phyloP scores from a whole-genome alignment of 1,140 invertebrate species.

The Neodiprion virginianus region DNA sequence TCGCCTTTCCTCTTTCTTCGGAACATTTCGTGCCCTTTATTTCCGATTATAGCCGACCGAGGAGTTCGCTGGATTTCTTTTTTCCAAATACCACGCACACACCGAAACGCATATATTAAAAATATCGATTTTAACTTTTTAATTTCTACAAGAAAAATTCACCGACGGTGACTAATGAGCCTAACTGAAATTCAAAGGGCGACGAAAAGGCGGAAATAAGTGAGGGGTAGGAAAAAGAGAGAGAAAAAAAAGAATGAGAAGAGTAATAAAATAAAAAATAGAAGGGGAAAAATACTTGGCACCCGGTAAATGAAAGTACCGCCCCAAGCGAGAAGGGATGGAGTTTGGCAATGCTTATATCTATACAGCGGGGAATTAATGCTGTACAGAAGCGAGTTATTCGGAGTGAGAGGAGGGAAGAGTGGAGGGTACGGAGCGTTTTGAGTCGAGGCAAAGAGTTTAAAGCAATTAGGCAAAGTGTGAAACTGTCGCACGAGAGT shows the following conservation, averaged over 20 bases:
- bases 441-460: conserved; percentile 5
- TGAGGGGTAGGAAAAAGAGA: background rate
- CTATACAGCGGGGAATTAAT: background rate
- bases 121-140: too few relatives aligned
- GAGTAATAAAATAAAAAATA: background rate
- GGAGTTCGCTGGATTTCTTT: too few relatives aligned
- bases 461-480: conserved; percentile 4
- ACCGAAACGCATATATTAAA: too few relatives aligned
- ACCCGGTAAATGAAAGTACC: background rate
- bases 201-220: background rate
- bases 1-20: too few relatives aligned
- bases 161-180: background rate
- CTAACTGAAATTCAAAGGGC: background rate
- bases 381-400: background rate
- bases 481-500: background rate
- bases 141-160: background rate
- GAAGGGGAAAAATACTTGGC: background rate
- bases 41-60: too few relatives aligned
- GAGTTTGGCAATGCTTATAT: too few relatives aligned
- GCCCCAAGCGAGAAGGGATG: background rate
- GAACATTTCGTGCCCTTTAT: too few relatives aligned
- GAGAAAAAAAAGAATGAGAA: background rate
- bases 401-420: background rate
- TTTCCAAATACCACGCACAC: too few relatives aligned
- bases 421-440: background rate